Base-by-base conservation (phyloP, 2,113 vertebrate species). In the Chamaetylas fuelleborni region DNA sequence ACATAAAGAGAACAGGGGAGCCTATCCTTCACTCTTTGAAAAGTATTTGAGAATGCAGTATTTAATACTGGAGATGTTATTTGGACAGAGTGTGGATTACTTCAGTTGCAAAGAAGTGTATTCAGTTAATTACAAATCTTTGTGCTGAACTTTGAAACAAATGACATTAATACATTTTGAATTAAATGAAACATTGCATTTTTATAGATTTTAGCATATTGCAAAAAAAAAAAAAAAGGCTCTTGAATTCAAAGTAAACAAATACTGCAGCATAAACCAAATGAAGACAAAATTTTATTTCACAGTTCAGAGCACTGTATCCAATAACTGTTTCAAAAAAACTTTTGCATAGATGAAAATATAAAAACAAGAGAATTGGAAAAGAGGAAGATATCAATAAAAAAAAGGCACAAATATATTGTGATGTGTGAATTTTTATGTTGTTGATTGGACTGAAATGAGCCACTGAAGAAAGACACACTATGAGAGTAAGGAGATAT, bases 271-370 rank as follows among this genome's bases (percentile, higher is more conserved):
- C 40, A 67, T 67, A 86, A 94, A 92, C 23, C 33, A 86, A 87
- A 92, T 61, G 26, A 83, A 94, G 51, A 86, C 34, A 88, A 95
- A 93, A 62, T 72, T 93, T 28, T 80, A 91, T 88, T 96, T 94
- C 58, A 73, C 74, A 62, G 50, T 77, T 93, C 74, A 93, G 29
- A 90, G 31, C 50, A 42, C 62, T 88, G 54, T 82, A 94, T 80
- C 40, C 11, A 79, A 82, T 80, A 88, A 82, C 72, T 73, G 33
- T 38, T 93, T 87, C 34, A 20, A 82, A 90, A 89, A 88, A 60
- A 23, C 9, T n/a, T 74, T 60, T 33, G 2, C 36, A 74, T 61
- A 86, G 22, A 51, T 81, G 58, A 83, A 95, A 95, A 77, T 73
- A 83, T 22, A 88, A 86, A 88, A 50, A 23, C 6, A 91, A 77